These are phyloP conservation scores for Triops cancriformis DNA, from an alignment of 1,140 invertebrate genomes.

Conservation along the genomic window DNA sequence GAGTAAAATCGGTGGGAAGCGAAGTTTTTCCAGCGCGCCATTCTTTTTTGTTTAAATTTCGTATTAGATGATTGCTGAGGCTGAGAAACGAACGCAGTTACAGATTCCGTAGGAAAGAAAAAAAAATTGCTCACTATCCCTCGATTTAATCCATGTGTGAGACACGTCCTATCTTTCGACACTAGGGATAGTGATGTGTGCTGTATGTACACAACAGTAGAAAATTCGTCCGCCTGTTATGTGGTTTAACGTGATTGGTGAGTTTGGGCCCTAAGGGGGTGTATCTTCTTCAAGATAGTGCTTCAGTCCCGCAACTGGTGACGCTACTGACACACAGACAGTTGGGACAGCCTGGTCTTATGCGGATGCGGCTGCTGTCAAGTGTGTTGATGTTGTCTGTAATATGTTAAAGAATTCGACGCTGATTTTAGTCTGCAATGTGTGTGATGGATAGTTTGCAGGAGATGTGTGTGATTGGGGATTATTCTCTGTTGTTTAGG, in stretches of 20 bases:
- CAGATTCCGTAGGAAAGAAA: neutral
- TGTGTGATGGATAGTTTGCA: no score
- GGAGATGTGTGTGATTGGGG: no score
- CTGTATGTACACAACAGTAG: neutral
- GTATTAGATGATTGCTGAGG: neutral
- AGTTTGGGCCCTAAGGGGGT: neutral
- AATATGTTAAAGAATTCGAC: no score
- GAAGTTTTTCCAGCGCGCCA: neutral
- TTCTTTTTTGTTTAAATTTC: neutral
- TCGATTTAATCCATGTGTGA: neutral
- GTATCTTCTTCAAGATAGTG: neutral
- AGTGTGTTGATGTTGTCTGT: no score
- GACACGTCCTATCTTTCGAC: neutral
- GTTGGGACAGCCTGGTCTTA: no score
- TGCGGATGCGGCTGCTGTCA: no score
- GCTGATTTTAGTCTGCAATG: no score
- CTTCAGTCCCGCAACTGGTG: neutral
- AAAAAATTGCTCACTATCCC: neutral
- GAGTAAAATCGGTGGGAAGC: neutral
- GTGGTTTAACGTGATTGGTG: constrained; percentile 13
- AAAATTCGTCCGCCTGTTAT: constrained; percentile 2
- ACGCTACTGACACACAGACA: neutral
- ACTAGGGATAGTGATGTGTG: neutral
- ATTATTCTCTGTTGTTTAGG: no score
- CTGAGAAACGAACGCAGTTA: neutral